phyloP scores from a whole-genome alignment of 2,888 invertebrate genomes.

The Zaprionus obscuricornis region DNA sequence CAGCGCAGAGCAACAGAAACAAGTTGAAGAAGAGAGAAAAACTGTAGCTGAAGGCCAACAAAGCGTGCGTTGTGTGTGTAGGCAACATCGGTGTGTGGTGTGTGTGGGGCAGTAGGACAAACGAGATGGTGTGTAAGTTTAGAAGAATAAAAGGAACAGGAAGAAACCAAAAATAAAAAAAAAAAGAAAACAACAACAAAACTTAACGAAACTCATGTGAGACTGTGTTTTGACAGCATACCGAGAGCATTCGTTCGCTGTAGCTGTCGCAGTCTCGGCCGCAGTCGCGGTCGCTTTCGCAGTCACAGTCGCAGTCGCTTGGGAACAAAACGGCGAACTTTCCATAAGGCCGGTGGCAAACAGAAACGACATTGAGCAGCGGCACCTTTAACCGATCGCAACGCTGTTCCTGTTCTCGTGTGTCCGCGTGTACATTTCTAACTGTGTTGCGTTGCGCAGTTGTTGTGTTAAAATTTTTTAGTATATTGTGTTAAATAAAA shows the following conservation, averaged over 20 bases:
- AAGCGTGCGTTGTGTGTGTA: slow-evolving; percentile 15
- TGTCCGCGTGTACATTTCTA: slow-evolving; percentile 2
- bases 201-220: slow-evolving; percentile 65
- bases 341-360: slow-evolving; percentile 70
- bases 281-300: slow-evolving; percentile 13
- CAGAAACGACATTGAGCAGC: slow-evolving; percentile 78
- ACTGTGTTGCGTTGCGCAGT: slow-evolving; percentile 3
- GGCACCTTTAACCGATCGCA: slow-evolving; percentile 80
- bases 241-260: slow-evolving; percentile 11
- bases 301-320: slow-evolving; percentile 20
- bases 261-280: slow-evolving; percentile 52
- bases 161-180: slow-evolving; percentile 41
- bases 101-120: slow-evolving; percentile 73
- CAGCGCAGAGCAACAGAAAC: no score
- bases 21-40: slow-evolving; percentile 13
- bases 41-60: slow-evolving; percentile 47
- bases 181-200: slow-evolving; percentile 37
- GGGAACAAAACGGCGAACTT: slow-evolving; percentile 65
- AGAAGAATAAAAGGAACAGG: slow-evolving; percentile 70
- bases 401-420: slow-evolving; percentile 27
- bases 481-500: no score
- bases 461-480: no score
- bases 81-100: slow-evolving; percentile 43
- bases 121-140: slow-evolving; percentile 33
- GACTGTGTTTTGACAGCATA: not conserved